Conservation (phyloP, 2,797 vertebrate species). For the Babyrousa celebensis region DNA sequence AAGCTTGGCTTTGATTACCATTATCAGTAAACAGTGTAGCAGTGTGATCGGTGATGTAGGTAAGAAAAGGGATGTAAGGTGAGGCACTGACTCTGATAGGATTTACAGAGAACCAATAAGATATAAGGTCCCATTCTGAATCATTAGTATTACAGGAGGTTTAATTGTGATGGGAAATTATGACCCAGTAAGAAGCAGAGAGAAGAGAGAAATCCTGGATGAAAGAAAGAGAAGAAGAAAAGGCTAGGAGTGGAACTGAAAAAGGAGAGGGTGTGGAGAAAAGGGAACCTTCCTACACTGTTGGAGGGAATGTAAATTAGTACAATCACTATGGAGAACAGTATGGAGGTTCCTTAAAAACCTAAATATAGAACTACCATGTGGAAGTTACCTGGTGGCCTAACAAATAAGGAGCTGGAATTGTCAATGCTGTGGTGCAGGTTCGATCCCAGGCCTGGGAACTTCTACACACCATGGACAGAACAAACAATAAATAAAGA, state of each 20-base stretch:
- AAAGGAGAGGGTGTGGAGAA: background rate
- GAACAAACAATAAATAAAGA: no score
- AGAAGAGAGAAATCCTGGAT: background rate
- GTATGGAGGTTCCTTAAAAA: no score
- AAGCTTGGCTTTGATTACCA: conserved; percentile 34
- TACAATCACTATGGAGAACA: no score
- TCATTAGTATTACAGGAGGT: background rate
- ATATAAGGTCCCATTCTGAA: background rate
- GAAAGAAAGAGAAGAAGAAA: background rate
- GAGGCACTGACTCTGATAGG: background rate
- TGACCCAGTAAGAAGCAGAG: background rate
- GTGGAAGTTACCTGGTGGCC: no score
- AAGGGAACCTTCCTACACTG: no score
- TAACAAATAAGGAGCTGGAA: no score
- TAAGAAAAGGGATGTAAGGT: background rate
- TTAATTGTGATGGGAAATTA: background rate
- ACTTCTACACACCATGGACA: no score
- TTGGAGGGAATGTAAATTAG: no score
- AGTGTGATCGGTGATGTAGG: background rate
- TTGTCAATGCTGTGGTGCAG: no score
- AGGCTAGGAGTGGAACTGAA: background rate
- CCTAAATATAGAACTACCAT: no score
- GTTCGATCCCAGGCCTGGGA: no score
- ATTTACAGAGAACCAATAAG: background rate
- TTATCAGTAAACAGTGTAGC: background rate